Percentiles rank a stretch among this genome's conserved stretches.
These are phyloP conservation scores for Caenorhabditis japonica DNA, from an alignment of 2,888 invertebrate genomes.

Conservation along the genomic window DNA sequence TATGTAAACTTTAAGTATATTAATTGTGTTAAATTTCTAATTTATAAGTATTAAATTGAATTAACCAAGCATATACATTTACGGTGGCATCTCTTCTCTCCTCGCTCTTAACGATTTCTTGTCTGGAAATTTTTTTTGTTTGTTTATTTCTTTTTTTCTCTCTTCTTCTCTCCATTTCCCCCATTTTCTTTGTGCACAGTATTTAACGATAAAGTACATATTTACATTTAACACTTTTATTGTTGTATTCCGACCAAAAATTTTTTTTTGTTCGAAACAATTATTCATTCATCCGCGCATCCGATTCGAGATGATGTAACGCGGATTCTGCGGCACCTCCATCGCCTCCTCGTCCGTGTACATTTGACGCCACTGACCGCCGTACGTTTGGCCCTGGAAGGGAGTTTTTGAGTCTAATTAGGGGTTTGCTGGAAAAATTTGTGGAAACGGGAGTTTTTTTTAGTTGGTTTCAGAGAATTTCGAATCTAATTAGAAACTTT, in stretches of 20 bases:
- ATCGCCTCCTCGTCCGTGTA: slow-evolving; percentile 38
- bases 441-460: too few species aligned
- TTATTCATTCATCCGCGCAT: slow-evolving; percentile 32
- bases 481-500: too few species aligned
- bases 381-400: slow-evolving; percentile 37
- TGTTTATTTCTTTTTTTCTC: slow-evolving; percentile 1
- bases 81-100: slow-evolving; percentile 2
- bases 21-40: too few species aligned
- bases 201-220: background rate
- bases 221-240: background rate
- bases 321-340: slow-evolving; percentile 36
- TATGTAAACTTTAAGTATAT: too few species aligned
- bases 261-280: slow-evolving; percentile 5
- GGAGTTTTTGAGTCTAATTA: background rate
- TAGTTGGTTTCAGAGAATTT: background rate
- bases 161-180: background rate
- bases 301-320: slow-evolving; percentile 52
- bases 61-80: too few species aligned
- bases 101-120: background rate
- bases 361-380: slow-evolving; percentile 49
- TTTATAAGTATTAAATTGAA: background rate
- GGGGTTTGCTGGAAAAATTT: background rate
- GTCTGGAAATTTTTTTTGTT: background rate
- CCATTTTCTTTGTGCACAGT: background rate
- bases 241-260: slow-evolving; percentile 1